Conservation (phyloP, 2,113 vertebrate species). For the Nyctereutes procyonoides region DNA sequence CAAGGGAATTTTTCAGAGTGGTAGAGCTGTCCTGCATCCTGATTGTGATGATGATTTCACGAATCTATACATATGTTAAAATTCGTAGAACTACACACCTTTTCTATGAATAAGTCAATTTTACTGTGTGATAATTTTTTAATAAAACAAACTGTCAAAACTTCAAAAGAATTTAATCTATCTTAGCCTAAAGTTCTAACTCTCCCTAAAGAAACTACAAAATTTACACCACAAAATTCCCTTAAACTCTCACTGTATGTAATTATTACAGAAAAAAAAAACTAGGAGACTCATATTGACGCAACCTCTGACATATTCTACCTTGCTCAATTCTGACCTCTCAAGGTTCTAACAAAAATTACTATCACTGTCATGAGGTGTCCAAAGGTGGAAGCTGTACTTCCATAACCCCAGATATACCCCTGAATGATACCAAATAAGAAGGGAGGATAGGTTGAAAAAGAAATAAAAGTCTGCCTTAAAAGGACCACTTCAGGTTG, state of each 20-base stretch:
- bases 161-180: conserved; percentile 31
- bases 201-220: background rate
- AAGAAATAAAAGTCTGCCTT: background rate
- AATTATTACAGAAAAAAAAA: background rate
- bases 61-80: background rate
- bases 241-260: background rate
- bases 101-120: background rate
- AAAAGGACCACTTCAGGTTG: background rate
- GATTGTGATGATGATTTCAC: background rate
- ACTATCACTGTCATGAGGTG: background rate
- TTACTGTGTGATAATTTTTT: background rate
- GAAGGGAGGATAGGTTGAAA: background rate
- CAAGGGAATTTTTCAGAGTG: background rate
- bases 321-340: conserved; percentile 38
- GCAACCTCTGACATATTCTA: conserved; percentile 31
- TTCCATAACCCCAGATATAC: conserved; percentile 6
- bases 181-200: conserved; percentile 31
- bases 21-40: background rate
- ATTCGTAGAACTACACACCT: background rate
- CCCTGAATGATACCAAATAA: background rate
- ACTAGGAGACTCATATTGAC: conserved; percentile 23
- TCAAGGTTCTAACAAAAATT: conserved; percentile 49
- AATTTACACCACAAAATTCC: background rate
- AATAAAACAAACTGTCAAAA: conserved; percentile 29
- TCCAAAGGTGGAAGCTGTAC: background rate